These are phyloP conservation scores for Gryon sp. DNA, from an alignment of 1,140 invertebrate species.

Conservation along the genomic window DNA sequence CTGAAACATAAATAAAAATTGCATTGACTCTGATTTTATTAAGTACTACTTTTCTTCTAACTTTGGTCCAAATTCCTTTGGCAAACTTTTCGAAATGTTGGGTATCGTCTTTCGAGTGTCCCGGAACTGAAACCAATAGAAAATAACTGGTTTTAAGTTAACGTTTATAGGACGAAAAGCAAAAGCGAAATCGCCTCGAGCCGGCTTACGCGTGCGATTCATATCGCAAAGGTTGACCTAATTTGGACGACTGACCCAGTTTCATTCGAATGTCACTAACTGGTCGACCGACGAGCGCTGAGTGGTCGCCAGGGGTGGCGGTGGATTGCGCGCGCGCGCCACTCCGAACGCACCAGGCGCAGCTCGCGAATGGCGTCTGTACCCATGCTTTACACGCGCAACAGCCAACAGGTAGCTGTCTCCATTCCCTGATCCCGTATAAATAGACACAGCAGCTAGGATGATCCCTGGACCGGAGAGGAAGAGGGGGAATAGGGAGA, in stretches of 20 bases:
- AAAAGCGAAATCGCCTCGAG: slow-evolving; percentile 37
- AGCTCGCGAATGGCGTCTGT: slow-evolving; percentile 52
- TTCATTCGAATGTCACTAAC: slow-evolving; percentile 60
- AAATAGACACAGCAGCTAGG: slow-evolving; percentile 74
- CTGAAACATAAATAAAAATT: too few relatives aligned
- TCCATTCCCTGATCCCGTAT: slow-evolving; percentile 69
- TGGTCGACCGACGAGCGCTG: slow-evolving; percentile 21
- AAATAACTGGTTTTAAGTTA: too few relatives aligned
- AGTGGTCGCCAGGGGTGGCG: slow-evolving; percentile 44
- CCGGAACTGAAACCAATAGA: too few relatives aligned
- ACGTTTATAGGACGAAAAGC: too few relatives aligned
- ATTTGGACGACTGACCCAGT: slow-evolving; percentile 67
- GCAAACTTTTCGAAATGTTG: too few relatives aligned
- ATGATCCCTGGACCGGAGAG: slow-evolving; percentile 72
- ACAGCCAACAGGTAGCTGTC: slow-evolving; percentile 75
- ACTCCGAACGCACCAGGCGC: slow-evolving; percentile 45
- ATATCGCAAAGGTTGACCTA: slow-evolving; percentile 62
- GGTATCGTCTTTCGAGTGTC: too few relatives aligned
- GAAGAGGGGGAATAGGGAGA: too few relatives aligned
- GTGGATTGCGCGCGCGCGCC: slow-evolving; percentile 38
- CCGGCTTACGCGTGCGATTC: slow-evolving; percentile 25
- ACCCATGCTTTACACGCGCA: slow-evolving; percentile 41
- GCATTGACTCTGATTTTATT: too few relatives aligned
- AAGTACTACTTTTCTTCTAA: too few relatives aligned
- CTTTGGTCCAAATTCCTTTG: too few relatives aligned